phyloP scores from a whole-genome alignment of 2,888 invertebrate genomes.

The Griposia aprilina region DNA sequence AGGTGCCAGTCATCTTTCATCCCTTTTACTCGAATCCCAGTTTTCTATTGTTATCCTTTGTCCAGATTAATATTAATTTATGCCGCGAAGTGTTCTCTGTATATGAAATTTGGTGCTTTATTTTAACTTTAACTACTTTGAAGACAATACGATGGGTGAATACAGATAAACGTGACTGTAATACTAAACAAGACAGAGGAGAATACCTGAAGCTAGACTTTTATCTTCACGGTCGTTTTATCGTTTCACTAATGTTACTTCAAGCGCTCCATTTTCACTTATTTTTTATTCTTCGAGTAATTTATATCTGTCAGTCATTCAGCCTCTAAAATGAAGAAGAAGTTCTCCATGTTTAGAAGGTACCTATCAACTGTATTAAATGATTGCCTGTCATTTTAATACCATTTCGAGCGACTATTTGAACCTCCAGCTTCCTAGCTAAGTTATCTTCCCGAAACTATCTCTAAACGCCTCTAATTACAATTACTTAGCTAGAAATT shows the following conservation, averaged over 20 bases:
- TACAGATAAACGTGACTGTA: constrained; percentile 17
- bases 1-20: constrained; percentile 64
- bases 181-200: neutral
- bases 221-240: constrained; percentile 7
- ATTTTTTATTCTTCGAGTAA: constrained; percentile 10
- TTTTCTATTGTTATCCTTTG: constrained; percentile 68
- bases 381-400: constrained; percentile 24
- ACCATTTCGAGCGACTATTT: constrained; percentile 17
- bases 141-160: constrained; percentile 27
- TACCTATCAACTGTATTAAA: constrained; percentile 7
- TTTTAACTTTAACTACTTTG: constrained; percentile 33
- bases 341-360: neutral
- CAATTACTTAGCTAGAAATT: constrained; percentile 59
- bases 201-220: neutral
- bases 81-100: constrained; percentile 66
- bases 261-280: constrained; percentile 12
- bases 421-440: constrained; percentile 7
- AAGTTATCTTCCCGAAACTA: constrained; percentile 38
- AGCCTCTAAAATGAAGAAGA: neutral
- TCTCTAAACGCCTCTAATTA: constrained; percentile 53
- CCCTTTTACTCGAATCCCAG: constrained; percentile 60
- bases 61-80: constrained; percentile 71
- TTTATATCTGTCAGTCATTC: constrained; percentile 28
- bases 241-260: constrained; percentile 25
- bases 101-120: constrained; percentile 68